Base-by-base conservation (phyloP, 2,888 invertebrate species). In the Hipparchia sbordonii region DNA sequence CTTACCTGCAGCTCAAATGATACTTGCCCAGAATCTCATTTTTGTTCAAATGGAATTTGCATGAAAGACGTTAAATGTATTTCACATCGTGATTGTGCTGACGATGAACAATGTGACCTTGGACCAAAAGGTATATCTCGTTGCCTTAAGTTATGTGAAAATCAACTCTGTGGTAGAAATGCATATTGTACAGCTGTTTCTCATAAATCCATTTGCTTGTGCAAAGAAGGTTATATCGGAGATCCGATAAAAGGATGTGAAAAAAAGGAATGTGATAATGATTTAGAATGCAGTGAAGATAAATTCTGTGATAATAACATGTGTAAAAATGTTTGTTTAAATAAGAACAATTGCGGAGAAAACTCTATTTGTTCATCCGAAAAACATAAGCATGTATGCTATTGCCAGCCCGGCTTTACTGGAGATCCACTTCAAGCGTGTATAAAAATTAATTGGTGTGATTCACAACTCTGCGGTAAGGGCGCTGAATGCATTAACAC, bases 331-430 rank as follows among this genome's bases (percentile, higher is more conserved):
- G 97, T 97, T 13, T 98, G 98, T 84, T 93, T 98, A 33, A 95
- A 96, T 4, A 94, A 96, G n/a, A 97, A 97, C 86, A 96, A 96
- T 13, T 98, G 98, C 82, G 98, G 97, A 0, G 95, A 96, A 70
- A 97, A 98, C 87, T 96, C 98, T 0, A 92, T 98, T 59, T 98
- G 98, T 84, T 96, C 97, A 0, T 96, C 97, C 2, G 97, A 97
- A 86, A 95, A 96, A 81, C 98, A 98, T 82, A 94, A 95, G 76
- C 97, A 97, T 85, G 95, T 94, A 61, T 93, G 91, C 84, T 96
- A 97, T 81, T 98, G 98, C 85, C 97, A 97, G 89, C 98, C 98
- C 10, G 98, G 98, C 0, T 98, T 95, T 82, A 97, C 97, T 0
- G 98, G 98, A 3, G 96, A 98, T 86, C 96, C 98, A 2, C 89